These are phyloP conservation scores for Tragulus kanchil DNA, from an alignment of 2,113 vertebrate species.

Conservation along the genomic window DNA sequence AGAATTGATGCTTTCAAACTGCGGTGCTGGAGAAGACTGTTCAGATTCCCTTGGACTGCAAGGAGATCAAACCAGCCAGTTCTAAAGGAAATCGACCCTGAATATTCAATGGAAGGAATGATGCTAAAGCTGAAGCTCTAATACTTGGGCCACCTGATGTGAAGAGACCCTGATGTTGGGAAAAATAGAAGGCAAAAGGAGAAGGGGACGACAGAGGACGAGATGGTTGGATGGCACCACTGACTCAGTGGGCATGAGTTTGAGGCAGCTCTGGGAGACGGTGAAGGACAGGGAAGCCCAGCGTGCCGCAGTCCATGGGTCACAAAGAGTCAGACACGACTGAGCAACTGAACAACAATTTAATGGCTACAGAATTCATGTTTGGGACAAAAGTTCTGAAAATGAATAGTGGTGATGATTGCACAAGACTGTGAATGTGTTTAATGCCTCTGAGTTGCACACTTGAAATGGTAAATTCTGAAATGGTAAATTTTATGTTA, in stretches of 20 bases:
- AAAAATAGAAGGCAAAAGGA: background rate
- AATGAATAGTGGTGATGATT: background rate
- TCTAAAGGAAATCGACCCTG: background rate
- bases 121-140: background rate
- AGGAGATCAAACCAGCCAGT: background rate
- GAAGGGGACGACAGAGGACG: background rate
- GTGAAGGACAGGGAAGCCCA: background rate
- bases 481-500: background rate
- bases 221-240: background rate
- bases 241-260: background rate
- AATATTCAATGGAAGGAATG: background rate
- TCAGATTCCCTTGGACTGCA: background rate
- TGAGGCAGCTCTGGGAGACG: background rate
- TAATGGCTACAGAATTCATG: background rate
- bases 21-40: background rate
- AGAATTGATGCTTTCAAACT: background rate
- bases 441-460: background rate
- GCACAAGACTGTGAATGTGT: background rate
- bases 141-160: background rate
- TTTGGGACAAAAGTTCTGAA: background rate
- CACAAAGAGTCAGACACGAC: background rate
- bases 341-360: background rate
- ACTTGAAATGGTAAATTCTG: background rate
- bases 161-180: background rate
- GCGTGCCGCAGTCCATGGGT: background rate